A percentile compares a stretch with the other conserved stretches of the same genome.
Conservation (phyloP, 2,888 invertebrate species). For the Megaustenia siamemsis region DNA sequence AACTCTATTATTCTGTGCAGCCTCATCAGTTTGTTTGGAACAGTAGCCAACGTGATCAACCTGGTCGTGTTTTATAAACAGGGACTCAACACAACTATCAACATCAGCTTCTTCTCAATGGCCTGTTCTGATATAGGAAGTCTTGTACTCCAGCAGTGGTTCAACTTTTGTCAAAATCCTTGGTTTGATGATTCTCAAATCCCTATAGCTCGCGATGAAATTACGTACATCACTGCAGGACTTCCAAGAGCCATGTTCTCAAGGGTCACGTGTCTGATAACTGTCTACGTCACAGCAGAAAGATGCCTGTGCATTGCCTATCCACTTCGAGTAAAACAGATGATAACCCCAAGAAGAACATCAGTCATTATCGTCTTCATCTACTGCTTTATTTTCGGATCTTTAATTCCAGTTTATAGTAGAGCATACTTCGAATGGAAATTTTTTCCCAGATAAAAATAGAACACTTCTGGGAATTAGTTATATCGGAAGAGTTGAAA, state of each 20-base stretch:
- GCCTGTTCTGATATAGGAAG: constrained; percentile 17
- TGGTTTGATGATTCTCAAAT: neutral
- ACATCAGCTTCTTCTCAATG: constrained; percentile 25
- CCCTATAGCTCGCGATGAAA: neutral
- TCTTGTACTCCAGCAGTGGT: constrained; percentile 24
- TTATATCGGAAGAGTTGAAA: neutral
- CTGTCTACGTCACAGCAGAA: constrained; percentile 20
- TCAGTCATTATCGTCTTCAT: neutral
- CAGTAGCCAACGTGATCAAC: constrained; percentile 12
- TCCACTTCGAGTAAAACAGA: constrained; percentile 4
- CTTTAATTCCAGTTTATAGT: neutral
- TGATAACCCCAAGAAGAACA: constrained; percentile 27
- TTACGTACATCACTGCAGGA: constrained; percentile 8
- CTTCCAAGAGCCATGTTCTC: constrained; percentile 15
- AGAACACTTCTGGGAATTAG: neutral
- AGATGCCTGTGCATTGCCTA: constrained; percentile 28
- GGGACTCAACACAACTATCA: constrained; percentile 1
- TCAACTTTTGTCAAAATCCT: neutral
- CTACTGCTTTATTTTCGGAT: neutral
- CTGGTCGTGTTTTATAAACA: constrained; percentile 20
- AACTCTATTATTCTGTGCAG: neutral
- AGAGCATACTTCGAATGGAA: constrained; percentile 21
- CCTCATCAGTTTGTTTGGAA: neutral
- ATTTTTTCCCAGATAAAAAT: neutral
- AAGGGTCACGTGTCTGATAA: neutral